phyloP scores from a whole-genome alignment of 2,113 vertebrate genomes.

The Panurus biarmicus region DNA sequence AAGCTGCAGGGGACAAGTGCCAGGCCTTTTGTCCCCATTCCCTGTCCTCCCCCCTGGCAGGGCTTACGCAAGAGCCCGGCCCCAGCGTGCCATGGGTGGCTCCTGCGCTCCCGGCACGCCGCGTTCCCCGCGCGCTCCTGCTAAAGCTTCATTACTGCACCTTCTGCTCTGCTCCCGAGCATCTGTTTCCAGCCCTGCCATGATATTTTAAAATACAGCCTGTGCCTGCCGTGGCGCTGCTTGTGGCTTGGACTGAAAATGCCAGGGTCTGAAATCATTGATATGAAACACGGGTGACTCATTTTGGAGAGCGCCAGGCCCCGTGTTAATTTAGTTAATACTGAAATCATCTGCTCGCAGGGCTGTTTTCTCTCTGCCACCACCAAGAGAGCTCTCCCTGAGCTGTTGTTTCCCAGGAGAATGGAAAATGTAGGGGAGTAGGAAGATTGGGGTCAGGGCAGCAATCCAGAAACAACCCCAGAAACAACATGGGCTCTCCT shows the following conservation, averaged over 20 bases:
- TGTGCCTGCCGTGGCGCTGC: not conserved
- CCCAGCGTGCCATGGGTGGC: not conserved
- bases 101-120: not conserved
- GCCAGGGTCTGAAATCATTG: constrained; percentile 42
- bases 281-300: constrained; percentile 47
- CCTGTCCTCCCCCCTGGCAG: not conserved
- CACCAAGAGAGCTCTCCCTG: not conserved
- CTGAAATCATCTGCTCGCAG: not conserved
- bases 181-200: constrained; percentile 8
- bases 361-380: not conserved
- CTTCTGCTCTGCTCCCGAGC: constrained; percentile 38
- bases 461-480: not conserved
- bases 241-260: constrained; percentile 26
- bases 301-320: not conserved
- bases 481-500: not conserved
- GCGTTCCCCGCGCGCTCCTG: not conserved
- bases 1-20: not conserved
- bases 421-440: not conserved
- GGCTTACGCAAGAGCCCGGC: not conserved
- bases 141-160: not conserved
- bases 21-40: not conserved
- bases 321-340: constrained; percentile 38
- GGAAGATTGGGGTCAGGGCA: not conserved
- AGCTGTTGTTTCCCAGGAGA: not conserved
- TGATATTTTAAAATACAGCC: not conserved